Conservation (phyloP, 53 echinoderm and acorn worm species). For the Arbacia lixula region DNA sequence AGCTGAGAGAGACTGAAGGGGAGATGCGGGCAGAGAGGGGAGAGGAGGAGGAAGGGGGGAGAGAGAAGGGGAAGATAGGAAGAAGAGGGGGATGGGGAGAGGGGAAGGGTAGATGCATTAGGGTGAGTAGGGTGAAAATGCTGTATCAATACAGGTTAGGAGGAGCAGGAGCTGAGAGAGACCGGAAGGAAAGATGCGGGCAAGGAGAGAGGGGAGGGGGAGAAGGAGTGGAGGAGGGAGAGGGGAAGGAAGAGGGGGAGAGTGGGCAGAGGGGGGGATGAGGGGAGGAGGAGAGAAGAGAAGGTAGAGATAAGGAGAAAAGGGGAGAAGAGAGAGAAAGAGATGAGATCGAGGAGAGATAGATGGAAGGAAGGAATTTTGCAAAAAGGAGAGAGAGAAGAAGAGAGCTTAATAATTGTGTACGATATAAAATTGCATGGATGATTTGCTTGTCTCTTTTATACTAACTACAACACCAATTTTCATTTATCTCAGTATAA, state of each 20-base stretch:
- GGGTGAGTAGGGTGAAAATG: background rate
- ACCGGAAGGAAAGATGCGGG: background rate
- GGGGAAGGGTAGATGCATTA: background rate
- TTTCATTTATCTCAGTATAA: no score
- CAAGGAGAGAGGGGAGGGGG: background rate
- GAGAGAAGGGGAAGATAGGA: background rate
- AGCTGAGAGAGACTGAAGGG: no score
- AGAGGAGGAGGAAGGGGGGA: background rate
- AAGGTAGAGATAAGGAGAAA: background rate
- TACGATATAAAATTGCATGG: no score
- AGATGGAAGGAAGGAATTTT: background rate
- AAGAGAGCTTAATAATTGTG: no score
- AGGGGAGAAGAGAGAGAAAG: background rate
- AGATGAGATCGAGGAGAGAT: background rate
- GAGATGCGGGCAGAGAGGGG: background rate
- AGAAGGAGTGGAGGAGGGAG: background rate
- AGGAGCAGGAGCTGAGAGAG: background rate
- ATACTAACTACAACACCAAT: no score
- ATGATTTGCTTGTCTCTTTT: no score
- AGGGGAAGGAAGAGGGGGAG: background rate
- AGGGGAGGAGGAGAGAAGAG: background rate
- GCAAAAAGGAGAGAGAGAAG: background rate
- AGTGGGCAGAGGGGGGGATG: background rate
- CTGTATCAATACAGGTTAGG: background rate
- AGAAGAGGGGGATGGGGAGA: background rate